A percentile compares a stretch with the other conserved stretches of the same genome.
Conservation (phyloP, 2,797 vertebrate genomes). For the Cetoscarus ocellatus region DNA sequence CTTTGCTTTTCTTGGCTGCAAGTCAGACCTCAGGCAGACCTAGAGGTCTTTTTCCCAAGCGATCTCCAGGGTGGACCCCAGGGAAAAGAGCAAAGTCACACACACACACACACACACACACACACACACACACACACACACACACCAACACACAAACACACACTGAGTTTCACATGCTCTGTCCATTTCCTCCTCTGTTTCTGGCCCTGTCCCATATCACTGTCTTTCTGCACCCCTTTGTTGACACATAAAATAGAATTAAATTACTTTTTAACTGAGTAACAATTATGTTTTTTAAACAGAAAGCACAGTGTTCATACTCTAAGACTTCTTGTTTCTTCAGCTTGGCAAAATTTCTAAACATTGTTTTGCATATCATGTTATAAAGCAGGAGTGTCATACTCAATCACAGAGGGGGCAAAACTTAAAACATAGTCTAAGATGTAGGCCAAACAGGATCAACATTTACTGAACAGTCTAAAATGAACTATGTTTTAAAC, state of each 20-base stretch:
- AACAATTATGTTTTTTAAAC: constrained; percentile 40
- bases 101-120: too few relatives aligned
- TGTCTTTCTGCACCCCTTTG: constrained; percentile 64
- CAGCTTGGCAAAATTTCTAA: not conserved
- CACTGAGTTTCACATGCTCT: constrained; percentile 61
- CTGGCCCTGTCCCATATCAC: constrained; percentile 59
- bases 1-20: constrained; percentile 96
- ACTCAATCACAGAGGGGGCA: too few relatives aligned
- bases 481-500: too few relatives aligned
- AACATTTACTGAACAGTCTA: too few relatives aligned
- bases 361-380: too few relatives aligned
- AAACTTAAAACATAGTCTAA: too few relatives aligned
- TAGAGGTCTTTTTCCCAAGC: constrained; percentile 97
- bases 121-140: too few relatives aligned
- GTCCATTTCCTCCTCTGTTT: constrained; percentile 67
- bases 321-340: constrained; percentile 32
- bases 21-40: constrained; percentile 91
- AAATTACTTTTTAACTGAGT: constrained; percentile 33
- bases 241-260: constrained; percentile 56
- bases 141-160: constrained; percentile 72
- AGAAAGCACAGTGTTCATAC: constrained; percentile 62
- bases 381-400: too few relatives aligned
- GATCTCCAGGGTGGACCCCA: constrained; percentile 80
- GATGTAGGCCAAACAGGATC: too few relatives aligned
- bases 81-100: constrained; percentile 68